Conservation (phyloP, 2,797 vertebrate species). For the Lates japonicus region DNA sequence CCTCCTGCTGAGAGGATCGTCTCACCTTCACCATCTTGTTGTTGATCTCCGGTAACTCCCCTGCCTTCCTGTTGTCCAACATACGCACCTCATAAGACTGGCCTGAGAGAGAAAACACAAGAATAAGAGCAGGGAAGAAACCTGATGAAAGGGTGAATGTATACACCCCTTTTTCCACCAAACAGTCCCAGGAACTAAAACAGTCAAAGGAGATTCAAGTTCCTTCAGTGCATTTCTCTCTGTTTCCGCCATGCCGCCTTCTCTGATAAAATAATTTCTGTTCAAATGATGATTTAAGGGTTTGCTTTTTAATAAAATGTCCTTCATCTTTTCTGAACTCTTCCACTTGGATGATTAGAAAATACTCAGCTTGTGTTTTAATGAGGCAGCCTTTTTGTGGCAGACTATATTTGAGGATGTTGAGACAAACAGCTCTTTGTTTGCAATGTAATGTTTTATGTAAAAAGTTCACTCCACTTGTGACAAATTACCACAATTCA, state of each 20-base stretch:
- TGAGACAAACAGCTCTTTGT: not conserved
- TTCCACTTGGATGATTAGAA: not conserved
- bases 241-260: not conserved
- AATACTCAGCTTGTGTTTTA: not conserved
- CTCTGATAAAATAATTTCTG: not conserved
- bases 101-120: conserved; percentile 81
- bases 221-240: not conserved
- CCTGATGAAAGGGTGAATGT: not conserved
- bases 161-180: not conserved
- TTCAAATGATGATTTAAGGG: not conserved
- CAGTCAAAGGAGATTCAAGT: not conserved
- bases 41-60: conserved; percentile 93
- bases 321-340: not conserved
- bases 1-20: conserved; percentile 4
- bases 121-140: not conserved
- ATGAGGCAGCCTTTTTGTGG: not conserved
- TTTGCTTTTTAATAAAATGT: not conserved
- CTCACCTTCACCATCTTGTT: conserved; percentile 97
- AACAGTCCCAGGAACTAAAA: not conserved
- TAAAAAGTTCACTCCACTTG: not conserved
- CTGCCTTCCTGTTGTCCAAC: conserved; percentile 96
- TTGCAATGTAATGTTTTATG: not conserved
- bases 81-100: conserved; percentile 98
- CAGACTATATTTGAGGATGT: not conserved
- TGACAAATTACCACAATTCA: not conserved